These are phyloP conservation scores for Matsumyia berberina DNA, from an alignment of 2,888 invertebrate species.

Conservation along the genomic window DNA sequence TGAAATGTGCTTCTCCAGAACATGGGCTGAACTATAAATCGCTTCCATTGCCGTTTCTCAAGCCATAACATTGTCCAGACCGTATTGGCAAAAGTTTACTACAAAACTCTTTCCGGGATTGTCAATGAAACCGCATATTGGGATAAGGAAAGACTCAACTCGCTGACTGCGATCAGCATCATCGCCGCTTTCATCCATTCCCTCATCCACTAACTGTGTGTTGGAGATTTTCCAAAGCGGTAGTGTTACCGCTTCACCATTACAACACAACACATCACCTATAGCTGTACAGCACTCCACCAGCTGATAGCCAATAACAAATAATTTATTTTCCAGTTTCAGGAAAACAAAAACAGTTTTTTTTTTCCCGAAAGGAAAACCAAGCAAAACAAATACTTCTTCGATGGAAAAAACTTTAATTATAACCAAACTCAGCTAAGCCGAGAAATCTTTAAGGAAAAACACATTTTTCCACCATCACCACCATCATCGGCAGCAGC, in stretches of 20 bases:
- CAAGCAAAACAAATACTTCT: slow-evolving; percentile 59
- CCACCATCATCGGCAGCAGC: slow-evolving; percentile 75
- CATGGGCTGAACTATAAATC: too few relatives aligned
- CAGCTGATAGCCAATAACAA: slow-evolving; percentile 41
- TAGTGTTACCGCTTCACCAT: slow-evolving; percentile 42
- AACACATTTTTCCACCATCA: slow-evolving; percentile 70
- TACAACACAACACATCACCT: slow-evolving; percentile 3
- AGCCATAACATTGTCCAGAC: background rate
- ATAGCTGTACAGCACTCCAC: slow-evolving; percentile 3
- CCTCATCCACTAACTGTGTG: slow-evolving; percentile 14
- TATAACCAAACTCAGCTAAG: slow-evolving; percentile 65
- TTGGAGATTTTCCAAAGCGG: slow-evolving; percentile 47
- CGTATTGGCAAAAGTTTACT: background rate
- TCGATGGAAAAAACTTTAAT: slow-evolving; percentile 57
- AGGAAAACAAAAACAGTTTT: slow-evolving; percentile 37
- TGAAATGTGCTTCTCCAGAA: slow-evolving; percentile 7
- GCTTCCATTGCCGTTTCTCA: background rate
- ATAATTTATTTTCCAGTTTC: slow-evolving; percentile 55
- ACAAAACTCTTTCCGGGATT: slow-evolving; percentile 39
- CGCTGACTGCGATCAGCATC: background rate
- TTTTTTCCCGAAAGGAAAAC: slow-evolving; percentile 64
- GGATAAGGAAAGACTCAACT: slow-evolving; percentile 28
- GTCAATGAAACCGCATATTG: slow-evolving; percentile 27
- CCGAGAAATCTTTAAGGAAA: slow-evolving; percentile 71
- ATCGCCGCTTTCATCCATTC: slow-evolving; percentile 24